A percentile compares a stretch with the other conserved stretches of the same genome.
Conservation (phyloP, 1,140 invertebrate species). For the Drosophila suzukii region DNA sequence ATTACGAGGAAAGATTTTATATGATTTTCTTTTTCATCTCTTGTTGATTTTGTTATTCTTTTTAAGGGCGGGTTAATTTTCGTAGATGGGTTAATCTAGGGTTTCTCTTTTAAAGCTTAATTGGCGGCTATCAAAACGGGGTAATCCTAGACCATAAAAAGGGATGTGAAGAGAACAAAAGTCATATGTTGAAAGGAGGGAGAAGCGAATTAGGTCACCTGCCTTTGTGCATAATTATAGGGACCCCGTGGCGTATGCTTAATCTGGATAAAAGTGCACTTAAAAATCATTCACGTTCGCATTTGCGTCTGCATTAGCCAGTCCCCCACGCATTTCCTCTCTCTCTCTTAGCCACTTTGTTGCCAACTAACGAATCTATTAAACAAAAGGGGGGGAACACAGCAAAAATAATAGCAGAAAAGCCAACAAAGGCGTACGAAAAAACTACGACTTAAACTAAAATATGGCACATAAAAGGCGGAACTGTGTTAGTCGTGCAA, state of each 20-base stretch:
- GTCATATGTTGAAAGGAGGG: conserved; percentile 9
- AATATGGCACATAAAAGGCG: conserved; percentile 61
- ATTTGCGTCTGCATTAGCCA: conserved; percentile 57
- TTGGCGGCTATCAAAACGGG: conserved; percentile 26
- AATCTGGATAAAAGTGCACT: conserved; percentile 75
- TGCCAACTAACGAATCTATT: conserved; percentile 71
- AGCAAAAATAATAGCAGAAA: conserved; percentile 39
- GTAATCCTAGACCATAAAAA: conserved; percentile 5
- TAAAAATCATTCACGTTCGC: conserved; percentile 70
- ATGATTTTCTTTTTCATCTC: not conserved
- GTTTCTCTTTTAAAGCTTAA: conserved; percentile 12
- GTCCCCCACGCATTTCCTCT: conserved; percentile 5
- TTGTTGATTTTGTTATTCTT: conserved; percentile 3
- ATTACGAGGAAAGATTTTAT: conserved; percentile 51
- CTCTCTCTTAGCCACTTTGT: conserved; percentile 55
- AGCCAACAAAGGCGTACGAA: conserved; percentile 20
- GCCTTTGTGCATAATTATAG: conserved; percentile 27
- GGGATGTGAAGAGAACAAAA: conserved; percentile 24
- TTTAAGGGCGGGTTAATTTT: conserved; percentile 28
- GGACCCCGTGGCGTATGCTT: conserved; percentile 56
- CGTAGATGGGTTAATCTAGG: conserved; percentile 19
- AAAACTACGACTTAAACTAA: conserved; percentile 43
- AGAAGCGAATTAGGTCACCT: conserved; percentile 22
- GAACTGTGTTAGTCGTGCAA: conserved; percentile 75
- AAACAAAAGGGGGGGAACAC: conserved; percentile 44